Evolutionary conservation across 35 echinoderm and acorn worm species (phyloP).

Genomic region (Lytechinus variegatus): DNA sequence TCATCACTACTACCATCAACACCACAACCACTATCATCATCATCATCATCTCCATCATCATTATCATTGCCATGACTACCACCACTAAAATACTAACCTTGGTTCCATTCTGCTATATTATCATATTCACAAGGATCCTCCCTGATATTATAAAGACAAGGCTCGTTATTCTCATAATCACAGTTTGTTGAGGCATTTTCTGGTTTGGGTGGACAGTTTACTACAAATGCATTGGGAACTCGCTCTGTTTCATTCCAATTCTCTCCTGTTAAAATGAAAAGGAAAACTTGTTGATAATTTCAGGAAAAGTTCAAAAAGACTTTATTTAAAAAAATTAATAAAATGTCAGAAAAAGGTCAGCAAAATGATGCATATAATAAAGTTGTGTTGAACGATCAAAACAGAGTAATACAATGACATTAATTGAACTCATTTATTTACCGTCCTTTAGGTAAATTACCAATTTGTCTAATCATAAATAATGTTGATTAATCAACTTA

Average conservation of each 20-base stretch:
- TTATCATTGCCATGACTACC: not conserved
- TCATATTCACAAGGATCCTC: slow-evolving; percentile 92
- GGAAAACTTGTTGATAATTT: not conserved
- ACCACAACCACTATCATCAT: not conserved
- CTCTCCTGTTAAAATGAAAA: not conserved
- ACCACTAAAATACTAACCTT: slow-evolving; percentile 58
- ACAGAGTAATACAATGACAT: too few species aligned
- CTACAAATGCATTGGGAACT: slow-evolving; percentile 61
- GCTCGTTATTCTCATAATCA: slow-evolving; percentile 72
- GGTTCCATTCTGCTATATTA: slow-evolving; percentile 81
- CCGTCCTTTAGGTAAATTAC: too few species aligned
- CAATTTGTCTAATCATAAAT: too few species aligned
- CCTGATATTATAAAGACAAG: slow-evolving; percentile 88
- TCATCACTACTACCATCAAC: not conserved
- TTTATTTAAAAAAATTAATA: too few species aligned
- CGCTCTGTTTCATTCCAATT: not conserved
- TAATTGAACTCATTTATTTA: too few species aligned
- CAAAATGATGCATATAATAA: too few species aligned
- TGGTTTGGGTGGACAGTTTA: slow-evolving; percentile 71
- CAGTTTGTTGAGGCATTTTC: slow-evolving; percentile 89
- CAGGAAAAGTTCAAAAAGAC: too few species aligned
- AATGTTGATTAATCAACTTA: too few species aligned
- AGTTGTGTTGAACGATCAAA: too few species aligned
- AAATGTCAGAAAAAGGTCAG: too few species aligned
- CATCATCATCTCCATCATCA: not conserved